phyloP scores from a whole-genome alignment of 2,113 vertebrate species.

The Entelurus aequoreus region DNA sequence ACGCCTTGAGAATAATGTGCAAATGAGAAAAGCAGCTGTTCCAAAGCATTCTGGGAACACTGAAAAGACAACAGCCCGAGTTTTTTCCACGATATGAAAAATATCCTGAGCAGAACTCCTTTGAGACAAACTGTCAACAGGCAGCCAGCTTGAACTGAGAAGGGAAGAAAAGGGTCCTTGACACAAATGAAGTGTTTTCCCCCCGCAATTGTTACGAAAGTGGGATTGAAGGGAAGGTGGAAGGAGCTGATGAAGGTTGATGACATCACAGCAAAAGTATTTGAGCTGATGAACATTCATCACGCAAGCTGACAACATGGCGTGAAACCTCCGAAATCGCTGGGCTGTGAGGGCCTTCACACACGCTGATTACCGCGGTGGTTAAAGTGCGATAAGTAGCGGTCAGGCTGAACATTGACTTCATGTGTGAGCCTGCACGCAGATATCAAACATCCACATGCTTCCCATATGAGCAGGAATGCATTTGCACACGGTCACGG shows the following conservation, averaged over 20 bases:
- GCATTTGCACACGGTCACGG: constrained; percentile 17
- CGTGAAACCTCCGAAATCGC: constrained; percentile 42
- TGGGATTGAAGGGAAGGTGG: constrained; percentile 9
- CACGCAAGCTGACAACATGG: constrained; percentile 48
- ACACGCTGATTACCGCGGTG: constrained; percentile 49
- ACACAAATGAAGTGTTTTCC: constrained; percentile 59
- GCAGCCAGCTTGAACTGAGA: constrained; percentile 68
- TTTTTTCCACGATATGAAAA: constrained; percentile 73
- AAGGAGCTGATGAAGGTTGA: constrained; percentile 36
- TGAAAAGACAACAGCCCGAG: constrained; percentile 64
- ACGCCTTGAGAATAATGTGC: constrained; percentile 48
- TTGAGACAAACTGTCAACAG: constrained; percentile 73
- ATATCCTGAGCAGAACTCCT: constrained; percentile 72
- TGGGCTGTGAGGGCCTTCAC: constrained; percentile 53
- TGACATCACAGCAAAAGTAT: constrained; percentile 63
- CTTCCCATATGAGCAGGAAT: constrained; percentile 39
- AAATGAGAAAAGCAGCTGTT: constrained; percentile 73
- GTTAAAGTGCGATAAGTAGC: constrained; percentile 50
- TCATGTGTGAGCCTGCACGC: constrained; percentile 39
- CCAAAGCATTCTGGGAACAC: constrained; percentile 73
- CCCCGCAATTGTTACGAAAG: constrained; percentile 34
- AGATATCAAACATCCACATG: constrained; percentile 34
- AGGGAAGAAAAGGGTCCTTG: constrained; percentile 62
- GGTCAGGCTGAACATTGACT: constrained; percentile 51
- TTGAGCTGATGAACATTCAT: constrained; percentile 53